Base-by-base conservation (phyloP, 2,888 invertebrate species). In the Calliphora vomitoria region DNA sequence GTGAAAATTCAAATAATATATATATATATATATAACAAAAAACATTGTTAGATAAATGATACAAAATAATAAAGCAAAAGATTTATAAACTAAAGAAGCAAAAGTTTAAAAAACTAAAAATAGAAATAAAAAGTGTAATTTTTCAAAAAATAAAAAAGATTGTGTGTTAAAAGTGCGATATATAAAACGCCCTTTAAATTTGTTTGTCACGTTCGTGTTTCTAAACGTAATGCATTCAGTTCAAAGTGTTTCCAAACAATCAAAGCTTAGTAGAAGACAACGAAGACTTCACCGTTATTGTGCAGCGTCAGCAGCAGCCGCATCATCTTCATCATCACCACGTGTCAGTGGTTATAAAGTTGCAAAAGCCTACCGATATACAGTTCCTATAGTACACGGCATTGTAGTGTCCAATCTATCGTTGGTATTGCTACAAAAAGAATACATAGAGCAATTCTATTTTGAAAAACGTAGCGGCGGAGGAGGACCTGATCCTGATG, bases 381-480 rank as follows among this genome's bases (percentile, higher is more conserved):
- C 83, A 83, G 86, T 53, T 60, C 74, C 84, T 72, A 68, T 85
- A 85, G 82, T 83, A 47, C 85, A 86, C 79, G 89, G 83, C 82
- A 88, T 88, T 86, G 82, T 89, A 76, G 87, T 86, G 13, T 87
- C 88, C 31, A 87, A 86, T 80, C 60, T 88, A 76, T 88, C 89
- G 47, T 68, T 92, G 87, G 89, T 87, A 25, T 88, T 92, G 69
- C 86, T 92, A 41, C 92, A 93, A 78, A 92, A 92, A 74, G 92
- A 91, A 74, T 92, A 91, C 85, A 90, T 92, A 41, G 92, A 92
- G 71, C 92, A 92, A 84, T 92, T 92, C 79, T 92, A 91, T 81
- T 93, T 93, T 88, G 92, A 93, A 75, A 93, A 93, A 68, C 91
- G 92, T 58, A 91, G 91, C 31, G 92, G 93, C 86, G 93, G 93